These are phyloP conservation scores for Troides oblongomaculatus DNA, from an alignment of 2,888 invertebrate genomes.

Conservation along the genomic window DNA sequence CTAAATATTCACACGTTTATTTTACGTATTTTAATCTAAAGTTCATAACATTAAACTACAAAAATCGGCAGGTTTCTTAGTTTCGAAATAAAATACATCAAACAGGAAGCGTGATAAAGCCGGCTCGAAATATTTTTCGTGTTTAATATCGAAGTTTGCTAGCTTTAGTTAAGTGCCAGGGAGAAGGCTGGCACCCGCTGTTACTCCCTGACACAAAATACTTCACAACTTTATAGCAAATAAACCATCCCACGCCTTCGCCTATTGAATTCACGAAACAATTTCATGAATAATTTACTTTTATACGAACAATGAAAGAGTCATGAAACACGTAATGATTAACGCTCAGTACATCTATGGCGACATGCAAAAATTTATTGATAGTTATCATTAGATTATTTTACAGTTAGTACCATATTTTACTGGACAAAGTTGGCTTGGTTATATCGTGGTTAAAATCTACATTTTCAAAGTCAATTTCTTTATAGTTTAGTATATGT, in stretches of 20 bases:
- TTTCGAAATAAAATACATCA: not conserved
- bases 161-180: conserved; percentile 16
- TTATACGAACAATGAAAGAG: conserved; percentile 23
- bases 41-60: no score
- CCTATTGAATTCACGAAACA: conserved; percentile 28
- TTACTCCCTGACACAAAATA: conserved; percentile 27
- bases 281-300: conserved; percentile 29
- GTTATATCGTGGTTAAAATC: no score
- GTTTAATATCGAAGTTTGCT: conserved; percentile 20
- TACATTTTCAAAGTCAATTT: no score
- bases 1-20: no score
- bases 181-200: conserved; percentile 17
- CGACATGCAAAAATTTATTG: no score
- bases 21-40: no score
- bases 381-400: no score
- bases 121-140: conserved; percentile 8
- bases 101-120: not conserved
- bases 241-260: conserved; percentile 23
- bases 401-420: no score
- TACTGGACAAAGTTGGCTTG: no score
- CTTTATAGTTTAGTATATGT: no score
- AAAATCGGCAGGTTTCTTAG: no score
- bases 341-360: no score
- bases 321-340: not conserved
- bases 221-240: conserved; percentile 29